Evolutionary conservation across 2,797 vertebrate species (phyloP), one percentile per base, ranked within the genome.

Genomic region (Glossophaga mutica): DNA sequence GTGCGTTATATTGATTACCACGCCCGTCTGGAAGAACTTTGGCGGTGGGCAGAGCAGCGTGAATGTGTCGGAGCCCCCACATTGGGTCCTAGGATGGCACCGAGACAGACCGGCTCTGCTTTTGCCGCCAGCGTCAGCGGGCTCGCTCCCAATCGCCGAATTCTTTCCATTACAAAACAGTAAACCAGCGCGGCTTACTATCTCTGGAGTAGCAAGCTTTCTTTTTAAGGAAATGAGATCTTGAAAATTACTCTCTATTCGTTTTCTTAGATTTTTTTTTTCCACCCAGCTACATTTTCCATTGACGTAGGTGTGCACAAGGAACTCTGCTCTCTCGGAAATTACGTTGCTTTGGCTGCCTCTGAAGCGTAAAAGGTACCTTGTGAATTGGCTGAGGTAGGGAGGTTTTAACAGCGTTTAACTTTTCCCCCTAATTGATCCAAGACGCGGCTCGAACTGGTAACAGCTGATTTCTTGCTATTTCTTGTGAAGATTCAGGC

Each of bases 131-230:
- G 46, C 82, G 11, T 89, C 89, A 94, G 92, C 81, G 1, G 1
- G 0, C 37, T 83, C 1, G 1, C 32, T 59, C 24, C 22, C 0
- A 39, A 52, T 79, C 68, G 92, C 81, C 88, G 62, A 46, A 94
- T 84, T 70, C 84, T n/a, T 93, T 94, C 97, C 86, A 85, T 81
- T 76, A 87, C 78, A 87, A 37, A 87, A 50, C 68, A 18, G 15
- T 11, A 19, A 12, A 48, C 2, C 39, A 18, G 11, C 52, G 93
- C 93, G 67, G 46, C 29, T 94, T 95, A 90, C 39, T 59, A 84
- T 6, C 42, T 90, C 18, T 57, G 57, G 82, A 92, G 6, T 32
- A 50, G 1, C 22, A 21, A 10, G 2, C 9, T 97, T 96, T 84
- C 84, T 84, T 96, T 96, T 39, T 34, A 87, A 95, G 37, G 57